Base-by-base conservation (phyloP, 2,113 vertebrate species). In the Anguilla rostrata region DNA sequence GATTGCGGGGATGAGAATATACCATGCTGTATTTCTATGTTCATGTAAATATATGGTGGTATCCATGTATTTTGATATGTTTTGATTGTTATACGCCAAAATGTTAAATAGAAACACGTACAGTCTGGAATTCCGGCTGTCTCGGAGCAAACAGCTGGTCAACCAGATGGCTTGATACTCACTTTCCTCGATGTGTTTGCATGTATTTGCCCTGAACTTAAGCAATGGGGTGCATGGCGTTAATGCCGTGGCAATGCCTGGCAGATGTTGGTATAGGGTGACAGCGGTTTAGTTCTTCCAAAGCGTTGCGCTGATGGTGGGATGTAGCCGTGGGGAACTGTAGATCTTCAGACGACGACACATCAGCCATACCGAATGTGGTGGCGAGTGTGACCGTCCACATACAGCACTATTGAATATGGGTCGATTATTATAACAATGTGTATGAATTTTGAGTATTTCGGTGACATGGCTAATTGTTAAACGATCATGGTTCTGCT, bases 121-220 rank as follows among this genome's bases (percentile, higher is more conserved):
- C 39, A n/a, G 79, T 60, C 29, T 26, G 83, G 79, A 43, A 84
- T 78, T 78, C 84, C 71, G 81, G 83, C 43, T 78, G 40, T 83
- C 39, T 60, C 79, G 18, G 46, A 34, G 84, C 41, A 84, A 84
- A 85, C 88, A 93, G 88, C 91, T 91, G 90, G 89, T 87, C 49
- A 86, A 12, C 89, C 89, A 90, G 87, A 93, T 92, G 89, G 85
- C 78, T 85, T 83, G 22, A 39, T 79, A 84, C 83, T 87, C 83
- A 71, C 78, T 85, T 49, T 81, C 85, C 26, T 49, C 78, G 78
- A 90, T 39, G 86, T 83, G 81, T 81, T 85, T 81, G 18, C n/a
- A 49, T 71, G 22, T 71, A 11, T 18, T 11, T 80, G 18, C 39
- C 34, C 39, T 40, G 40, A 80, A 40, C 40, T 20, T 20, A 40